Percentiles rank a stretch among this genome's conserved stretches.
phyloP scores from a whole-genome alignment of 2,888 invertebrate genomes.

The Netelia inedita region DNA sequence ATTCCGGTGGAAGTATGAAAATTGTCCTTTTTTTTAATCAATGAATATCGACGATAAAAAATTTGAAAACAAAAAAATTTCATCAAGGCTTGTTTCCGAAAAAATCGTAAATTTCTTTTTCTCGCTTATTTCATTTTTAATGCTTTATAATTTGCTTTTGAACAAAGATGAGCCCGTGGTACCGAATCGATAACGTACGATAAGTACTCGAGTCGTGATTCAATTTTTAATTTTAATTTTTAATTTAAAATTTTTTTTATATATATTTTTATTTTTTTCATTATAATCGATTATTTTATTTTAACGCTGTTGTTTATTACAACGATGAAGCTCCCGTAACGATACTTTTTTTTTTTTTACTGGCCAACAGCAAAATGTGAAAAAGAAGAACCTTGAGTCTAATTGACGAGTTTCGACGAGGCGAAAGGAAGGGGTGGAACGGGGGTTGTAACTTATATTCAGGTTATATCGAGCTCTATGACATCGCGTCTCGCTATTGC shows the following conservation, averaged over 20 bases:
- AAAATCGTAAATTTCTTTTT: no score
- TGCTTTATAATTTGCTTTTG: background rate
- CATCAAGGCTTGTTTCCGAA: no score
- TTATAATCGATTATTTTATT: background rate
- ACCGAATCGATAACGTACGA: slow-evolving; percentile 43
- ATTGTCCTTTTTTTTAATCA: slow-evolving; percentile 10
- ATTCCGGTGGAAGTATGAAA: slow-evolving; percentile 33
- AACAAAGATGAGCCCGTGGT: background rate
- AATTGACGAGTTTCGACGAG: background rate
- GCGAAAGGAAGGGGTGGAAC: background rate
- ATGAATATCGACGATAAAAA: background rate
- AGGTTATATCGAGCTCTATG: no score
- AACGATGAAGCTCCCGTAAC: no score
- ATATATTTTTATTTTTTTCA: background rate
- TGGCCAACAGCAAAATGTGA: background rate
- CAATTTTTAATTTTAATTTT: background rate
- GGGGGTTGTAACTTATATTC: no score
- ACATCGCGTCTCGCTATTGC: no score
- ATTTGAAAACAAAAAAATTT: no score
- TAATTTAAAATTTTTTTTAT: background rate
- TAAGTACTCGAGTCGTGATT: background rate
- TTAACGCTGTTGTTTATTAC: background rate
- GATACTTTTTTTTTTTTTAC: background rate
- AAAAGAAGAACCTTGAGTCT: slow-evolving; percentile 8
- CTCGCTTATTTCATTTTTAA: no score